Evolutionary conservation across 30 jellyfish, hydroid and myxozoan species (phyloP).

Genomic region (Haliclystus octoradiatus): DNA sequence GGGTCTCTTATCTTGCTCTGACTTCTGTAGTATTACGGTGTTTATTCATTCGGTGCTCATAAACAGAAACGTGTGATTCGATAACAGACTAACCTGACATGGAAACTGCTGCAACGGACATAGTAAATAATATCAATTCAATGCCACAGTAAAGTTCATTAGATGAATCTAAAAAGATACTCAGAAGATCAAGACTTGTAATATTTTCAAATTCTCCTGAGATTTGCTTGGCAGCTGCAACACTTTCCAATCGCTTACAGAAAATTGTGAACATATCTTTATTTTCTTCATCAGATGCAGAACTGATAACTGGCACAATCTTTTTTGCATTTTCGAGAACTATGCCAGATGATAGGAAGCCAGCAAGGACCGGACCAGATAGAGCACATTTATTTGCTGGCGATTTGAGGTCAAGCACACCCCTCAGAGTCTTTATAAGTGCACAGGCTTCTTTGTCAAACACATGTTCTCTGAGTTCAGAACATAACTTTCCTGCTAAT

Average conservation of each 20-base stretch:
- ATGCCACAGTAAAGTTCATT: conserved; percentile 9
- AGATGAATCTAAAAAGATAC: conserved; percentile 1
- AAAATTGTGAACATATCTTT: neutral
- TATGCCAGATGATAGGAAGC: neutral
- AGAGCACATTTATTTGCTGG: conserved; percentile 14
- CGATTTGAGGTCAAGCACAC: conserved; percentile 20
- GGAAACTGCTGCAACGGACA: conserved; percentile 19
- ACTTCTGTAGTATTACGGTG: conserved; percentile 9
- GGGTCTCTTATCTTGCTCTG: conserved; percentile 16
- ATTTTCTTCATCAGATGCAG: neutral
- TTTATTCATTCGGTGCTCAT: conserved; percentile 4
- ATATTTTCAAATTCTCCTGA: conserved; percentile 7
- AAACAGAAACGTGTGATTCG: conserved; percentile 17
- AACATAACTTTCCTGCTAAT: neutral
- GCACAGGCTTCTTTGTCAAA: conserved; percentile 7
- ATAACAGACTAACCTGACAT: conserved; percentile 19
- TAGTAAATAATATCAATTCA: conserved; percentile 4
- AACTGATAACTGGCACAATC: neutral
- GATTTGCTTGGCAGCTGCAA: no score
- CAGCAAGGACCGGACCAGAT: conserved; percentile 8
- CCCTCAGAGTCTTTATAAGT: conserved; percentile 13
- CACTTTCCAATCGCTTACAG: conserved; percentile 3
- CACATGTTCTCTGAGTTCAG: conserved; percentile 18
- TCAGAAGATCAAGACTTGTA: conserved; percentile 6
- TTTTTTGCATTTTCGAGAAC: conserved; percentile 7